A percentile compares a stretch with the other conserved stretches of the same genome.
phyloP scores from a whole-genome alignment of 2,797 vertebrate genomes.

The Urocyon cinereoargenteus region DNA sequence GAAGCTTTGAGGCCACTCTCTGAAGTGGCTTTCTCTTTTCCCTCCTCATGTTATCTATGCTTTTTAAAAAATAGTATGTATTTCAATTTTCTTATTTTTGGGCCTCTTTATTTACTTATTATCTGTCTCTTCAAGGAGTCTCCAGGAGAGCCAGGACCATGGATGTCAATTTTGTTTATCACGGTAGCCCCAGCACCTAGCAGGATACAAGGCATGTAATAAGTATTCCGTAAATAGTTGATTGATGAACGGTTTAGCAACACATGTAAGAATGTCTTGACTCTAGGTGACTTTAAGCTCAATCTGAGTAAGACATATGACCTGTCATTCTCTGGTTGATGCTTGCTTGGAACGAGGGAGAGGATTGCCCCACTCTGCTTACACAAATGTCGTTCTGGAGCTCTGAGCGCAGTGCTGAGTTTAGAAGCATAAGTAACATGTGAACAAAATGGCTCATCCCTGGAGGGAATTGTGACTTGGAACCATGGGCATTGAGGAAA shows the following conservation, averaged over 20 bases:
- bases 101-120: background rate
- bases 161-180: too few species aligned
- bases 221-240: background rate
- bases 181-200: too few species aligned
- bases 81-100: background rate
- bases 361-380: background rate
- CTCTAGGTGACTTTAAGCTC: background rate
- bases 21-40: background rate
- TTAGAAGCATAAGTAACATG: background rate
- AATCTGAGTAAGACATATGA: background rate
- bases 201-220: background rate
- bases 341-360: background rate
- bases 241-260: background rate
- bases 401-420: background rate
- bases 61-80: background rate
- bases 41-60: background rate
- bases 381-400: background rate
- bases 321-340: background rate
- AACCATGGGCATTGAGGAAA: background rate
- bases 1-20: background rate
- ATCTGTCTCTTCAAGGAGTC: background rate
- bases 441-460: too few species aligned
- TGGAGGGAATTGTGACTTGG: background rate
- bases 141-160: background rate
- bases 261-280: background rate